Base-by-base conservation (phyloP, 2,113 vertebrate species). In the Balaenoptera acutorostrata region DNA sequence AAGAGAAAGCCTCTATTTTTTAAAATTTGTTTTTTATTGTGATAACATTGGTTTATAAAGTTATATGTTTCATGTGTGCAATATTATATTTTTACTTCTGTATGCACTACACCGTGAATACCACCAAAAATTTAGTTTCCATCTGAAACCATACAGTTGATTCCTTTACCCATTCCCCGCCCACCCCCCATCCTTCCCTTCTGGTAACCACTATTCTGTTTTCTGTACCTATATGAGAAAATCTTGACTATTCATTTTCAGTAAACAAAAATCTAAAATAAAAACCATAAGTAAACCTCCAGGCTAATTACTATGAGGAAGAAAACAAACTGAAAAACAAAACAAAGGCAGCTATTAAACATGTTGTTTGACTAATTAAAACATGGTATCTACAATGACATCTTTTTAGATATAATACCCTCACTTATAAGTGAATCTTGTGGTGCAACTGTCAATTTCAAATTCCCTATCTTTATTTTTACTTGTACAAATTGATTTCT, bases 221-320 rank as follows among this genome's bases (percentile, higher is more conserved):
- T 46, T 52, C 46, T 77, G 46, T 13, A n/a, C 52, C 75, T 52
- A n/a, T 21, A n/a, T n/a, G 17, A 83, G 71, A 85, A 89, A 94
- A 94, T 15, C 17, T 39, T 72, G 55, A 74, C 57, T 87, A 94
- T 74, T 57, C 81, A 86, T 68, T 82, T 89, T 96, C 36, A 69
- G 12, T 25, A 63, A 94, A 68, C 23, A 72, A 92, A 96, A 91
- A 57, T 44, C 64, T 84, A 92, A 93, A 95, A 63, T 86, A 57
- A 96, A n/a, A 92, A 46, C 20, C 10, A 78, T 8, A 88, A 64
- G 72, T 33, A 90, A 86, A 71, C 74, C 39, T 75, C 36, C 75
- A 84, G 90, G 29, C 3, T 85, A 81, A 12, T 17, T 97, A 52
- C 49, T 80, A 29, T 3, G 1, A 72, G 59, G 17, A 29, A 93